Percentiles rank a stretch among this genome's conserved stretches.
Conservation (phyloP, 1,140 invertebrate species). For the Calosoma granatense region DNA sequence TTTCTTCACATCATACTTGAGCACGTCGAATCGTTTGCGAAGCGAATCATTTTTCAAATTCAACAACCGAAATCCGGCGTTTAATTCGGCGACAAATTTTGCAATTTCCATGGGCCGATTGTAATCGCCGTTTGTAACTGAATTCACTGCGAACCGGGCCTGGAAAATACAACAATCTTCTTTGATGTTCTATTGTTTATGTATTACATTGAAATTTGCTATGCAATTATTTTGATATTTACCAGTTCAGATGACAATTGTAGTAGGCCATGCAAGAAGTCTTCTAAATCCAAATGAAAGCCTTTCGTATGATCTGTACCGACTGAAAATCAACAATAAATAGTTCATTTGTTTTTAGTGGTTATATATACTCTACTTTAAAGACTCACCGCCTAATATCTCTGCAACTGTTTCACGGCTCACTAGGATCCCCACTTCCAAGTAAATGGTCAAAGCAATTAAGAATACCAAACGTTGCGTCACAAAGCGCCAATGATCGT, state of each 20-base stretch:
- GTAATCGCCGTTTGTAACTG: conserved; percentile 79
- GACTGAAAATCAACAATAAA: conserved; percentile 28
- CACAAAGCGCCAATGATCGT: conserved; percentile 78
- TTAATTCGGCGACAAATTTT: conserved; percentile 75
- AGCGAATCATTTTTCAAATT: conserved; percentile 87
- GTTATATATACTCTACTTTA: not conserved
- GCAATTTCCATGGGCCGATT: conserved; percentile 69
- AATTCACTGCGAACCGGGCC: conserved; percentile 76
- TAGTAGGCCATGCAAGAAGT: conserved; percentile 77
- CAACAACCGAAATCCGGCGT: conserved; percentile 76
- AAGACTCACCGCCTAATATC: conserved; percentile 60
- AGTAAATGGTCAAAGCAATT: conserved; percentile 65
- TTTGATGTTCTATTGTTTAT: too few relatives aligned
- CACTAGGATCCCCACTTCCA: conserved; percentile 66
- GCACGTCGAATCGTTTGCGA: conserved; percentile 76
- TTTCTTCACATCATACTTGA: conserved; percentile 92
- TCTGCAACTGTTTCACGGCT: conserved; percentile 64
- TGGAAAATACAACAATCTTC: conserved; percentile 35
- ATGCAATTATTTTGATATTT: conserved; percentile 24
- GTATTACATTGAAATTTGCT: conserved; percentile 10
- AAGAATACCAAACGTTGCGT: conserved; percentile 71
- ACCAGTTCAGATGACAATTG: conserved; percentile 75
- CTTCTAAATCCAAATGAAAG: conserved; percentile 84
- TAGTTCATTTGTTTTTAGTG: too few relatives aligned
- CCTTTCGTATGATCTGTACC: conserved; percentile 42